Evolutionary conservation across 2,113 vertebrate genomes (phyloP).

Genomic region (Anolis carolinensis): DNA sequence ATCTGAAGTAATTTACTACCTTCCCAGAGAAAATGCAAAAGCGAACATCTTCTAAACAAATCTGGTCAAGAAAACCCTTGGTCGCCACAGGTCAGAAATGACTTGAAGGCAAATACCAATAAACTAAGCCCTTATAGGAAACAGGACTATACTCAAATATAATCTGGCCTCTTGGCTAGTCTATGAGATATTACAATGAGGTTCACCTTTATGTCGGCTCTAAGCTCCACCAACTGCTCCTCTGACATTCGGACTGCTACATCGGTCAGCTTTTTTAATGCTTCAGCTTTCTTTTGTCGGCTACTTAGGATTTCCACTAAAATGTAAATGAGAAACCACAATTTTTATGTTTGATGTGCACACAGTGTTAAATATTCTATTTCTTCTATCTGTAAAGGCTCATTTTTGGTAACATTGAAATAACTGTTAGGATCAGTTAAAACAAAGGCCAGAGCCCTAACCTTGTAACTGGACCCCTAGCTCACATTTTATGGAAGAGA

Average conservation of each 20-base stretch:
- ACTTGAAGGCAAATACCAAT: not conserved
- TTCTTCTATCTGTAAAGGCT: not conserved
- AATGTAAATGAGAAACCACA: slow-evolving; percentile 42
- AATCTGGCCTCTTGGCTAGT: not conserved
- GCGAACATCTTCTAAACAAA: too few species aligned
- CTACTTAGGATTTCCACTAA: slow-evolving; percentile 87
- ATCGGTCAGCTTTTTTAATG: slow-evolving; percentile 87
- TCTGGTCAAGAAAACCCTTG: too few species aligned
- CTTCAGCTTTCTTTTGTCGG: slow-evolving; percentile 90
- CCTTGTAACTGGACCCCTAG: not conserved
- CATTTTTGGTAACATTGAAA: not conserved
- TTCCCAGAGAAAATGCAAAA: not conserved
- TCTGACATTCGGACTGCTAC: slow-evolving; percentile 90
- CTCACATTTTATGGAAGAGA: not conserved
- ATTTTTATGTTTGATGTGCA: not conserved
- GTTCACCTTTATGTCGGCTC: slow-evolving; percentile 92
- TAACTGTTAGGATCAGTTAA: not conserved
- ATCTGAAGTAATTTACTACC: not conserved
- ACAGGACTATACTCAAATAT: not conserved
- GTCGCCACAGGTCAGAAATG: too few species aligned
- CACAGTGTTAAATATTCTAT: not conserved
- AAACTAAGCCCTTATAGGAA: not conserved
- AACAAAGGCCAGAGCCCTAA: not conserved
- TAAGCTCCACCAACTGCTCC: slow-evolving; percentile 89
- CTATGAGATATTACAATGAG: not conserved